Base-by-base conservation (phyloP, 2,888 invertebrate species). In the Caenorhabditis sp. region DNA sequence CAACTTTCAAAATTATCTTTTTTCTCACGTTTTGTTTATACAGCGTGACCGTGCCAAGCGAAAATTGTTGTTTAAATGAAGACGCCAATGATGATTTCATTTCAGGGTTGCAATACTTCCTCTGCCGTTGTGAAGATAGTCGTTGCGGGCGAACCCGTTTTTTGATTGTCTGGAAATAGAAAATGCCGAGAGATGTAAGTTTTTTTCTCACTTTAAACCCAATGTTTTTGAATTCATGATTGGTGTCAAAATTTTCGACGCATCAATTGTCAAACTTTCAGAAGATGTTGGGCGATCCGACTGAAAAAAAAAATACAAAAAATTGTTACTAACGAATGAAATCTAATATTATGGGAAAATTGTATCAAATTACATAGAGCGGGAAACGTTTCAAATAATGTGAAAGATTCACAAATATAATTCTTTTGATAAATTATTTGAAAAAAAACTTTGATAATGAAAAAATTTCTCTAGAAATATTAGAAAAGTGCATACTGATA, bases 121-220 rank as follows among this genome's bases (percentile, higher is more conserved):
- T 23, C 24, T 23, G 58, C 58, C 37, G 37, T 58, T 58, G 58
- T 58, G 36, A 19, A 26, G 12, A 36, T 58, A 73, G 76, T 80
- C 84, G 84, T 81, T 85, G 86, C 86, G 86, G 86, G 86, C 86
- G 71, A 74, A 74, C 63, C 75, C 83, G 85, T 86, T 86, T 86
- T 86, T 86, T 86, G 86, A 84, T 66, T 69, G 64, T 62, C 76
- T 77, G 66, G 55, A 74, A 67, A 14, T 59, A 49, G 36, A 43
- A 43, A 43, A 43, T 43, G 43, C 43, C 43, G 17, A 43, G 43
- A 14, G 14, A 43, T 17, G 43, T 43, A 17, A 43, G 43, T 43
- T 43, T 43, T 43, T 43, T 43, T 43, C 57, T 67, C 14, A 62
- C 54, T 53, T 31, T n/a, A 62, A 51, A 21, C 6, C 21, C 31